phyloP scores from a whole-genome alignment of 1,140 invertebrate genomes.

The Apis mellifera region DNA sequence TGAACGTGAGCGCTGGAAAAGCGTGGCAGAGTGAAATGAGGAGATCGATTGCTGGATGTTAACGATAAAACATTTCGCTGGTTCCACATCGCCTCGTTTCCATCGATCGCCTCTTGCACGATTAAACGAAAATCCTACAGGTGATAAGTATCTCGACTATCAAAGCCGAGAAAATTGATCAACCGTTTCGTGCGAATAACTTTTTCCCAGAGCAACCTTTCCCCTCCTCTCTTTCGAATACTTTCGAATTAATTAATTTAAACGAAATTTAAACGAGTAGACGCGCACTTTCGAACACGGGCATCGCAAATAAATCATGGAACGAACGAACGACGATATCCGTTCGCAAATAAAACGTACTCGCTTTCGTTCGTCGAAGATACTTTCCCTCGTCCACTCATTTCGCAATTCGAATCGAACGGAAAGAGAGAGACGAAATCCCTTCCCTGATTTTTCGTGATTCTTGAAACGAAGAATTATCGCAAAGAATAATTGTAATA shows the following conservation, averaged over 20 bases:
- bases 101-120: too few species aligned
- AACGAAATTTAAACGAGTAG: too few species aligned
- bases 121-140: too few species aligned
- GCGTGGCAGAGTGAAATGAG: too few species aligned
- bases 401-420: not conserved
- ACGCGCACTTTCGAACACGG: not conserved
- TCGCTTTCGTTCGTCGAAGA: not conserved
- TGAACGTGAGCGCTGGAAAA: too few species aligned
- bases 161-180: too few species aligned
- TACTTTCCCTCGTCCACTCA: not conserved
- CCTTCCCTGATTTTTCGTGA: not conserved
- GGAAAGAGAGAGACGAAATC: not conserved
- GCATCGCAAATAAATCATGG: not conserved
- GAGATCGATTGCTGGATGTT: not conserved
- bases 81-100: not conserved
- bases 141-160: too few species aligned
- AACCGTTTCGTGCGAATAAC: too few species aligned
- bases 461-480: not conserved
- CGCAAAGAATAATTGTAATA: too few species aligned
- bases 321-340: too few species aligned
- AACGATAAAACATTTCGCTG: conserved; percentile 26
- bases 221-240: not conserved
- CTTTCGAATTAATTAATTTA: too few species aligned
- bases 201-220: not conserved
- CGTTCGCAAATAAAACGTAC: not conserved